These are phyloP conservation scores for Hirundo rustica DNA, from an alignment of 2,797 vertebrate genomes.

Conservation along the genomic window DNA sequence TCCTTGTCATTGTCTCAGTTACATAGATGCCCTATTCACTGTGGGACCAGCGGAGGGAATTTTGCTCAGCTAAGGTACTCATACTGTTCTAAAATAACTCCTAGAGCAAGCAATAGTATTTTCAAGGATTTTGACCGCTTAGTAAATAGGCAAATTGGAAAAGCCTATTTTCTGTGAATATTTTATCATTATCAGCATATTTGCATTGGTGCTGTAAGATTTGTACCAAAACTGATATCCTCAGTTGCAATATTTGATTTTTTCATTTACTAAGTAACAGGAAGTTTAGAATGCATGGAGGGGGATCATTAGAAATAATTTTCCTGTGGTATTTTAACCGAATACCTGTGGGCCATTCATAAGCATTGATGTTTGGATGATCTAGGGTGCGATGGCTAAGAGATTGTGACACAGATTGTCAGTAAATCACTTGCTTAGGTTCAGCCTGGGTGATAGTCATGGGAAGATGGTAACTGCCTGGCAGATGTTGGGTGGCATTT, in stretches of 20 bases:
- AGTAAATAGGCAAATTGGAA: not conserved
- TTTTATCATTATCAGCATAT: not conserved
- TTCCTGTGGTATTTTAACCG: not conserved
- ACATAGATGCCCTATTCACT: not conserved
- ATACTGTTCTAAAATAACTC: not conserved
- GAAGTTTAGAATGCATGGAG: not conserved
- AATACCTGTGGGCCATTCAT: not conserved
- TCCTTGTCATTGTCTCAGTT: not conserved
- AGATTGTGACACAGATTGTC: conserved; percentile 12
- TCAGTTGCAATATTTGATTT: not conserved
- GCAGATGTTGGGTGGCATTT: conserved; percentile 68
- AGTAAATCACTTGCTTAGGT: conserved; percentile 51
- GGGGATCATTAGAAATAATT: not conserved
- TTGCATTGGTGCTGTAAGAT: not conserved
- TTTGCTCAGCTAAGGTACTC: not conserved
- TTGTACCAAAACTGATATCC: not conserved
- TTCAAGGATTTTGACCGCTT: not conserved
- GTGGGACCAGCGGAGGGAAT: not conserved
- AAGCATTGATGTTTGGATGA: not conserved
- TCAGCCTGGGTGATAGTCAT: conserved; percentile 50
- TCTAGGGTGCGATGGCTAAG: not conserved
- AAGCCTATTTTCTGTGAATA: not conserved
- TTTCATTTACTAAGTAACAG: not conserved
- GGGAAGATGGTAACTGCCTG: conserved; percentile 55
- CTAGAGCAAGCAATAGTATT: not conserved